These are phyloP conservation scores for Rhea pennata DNA, from an alignment of 2,113 vertebrate genomes.

Conservation along the genomic window DNA sequence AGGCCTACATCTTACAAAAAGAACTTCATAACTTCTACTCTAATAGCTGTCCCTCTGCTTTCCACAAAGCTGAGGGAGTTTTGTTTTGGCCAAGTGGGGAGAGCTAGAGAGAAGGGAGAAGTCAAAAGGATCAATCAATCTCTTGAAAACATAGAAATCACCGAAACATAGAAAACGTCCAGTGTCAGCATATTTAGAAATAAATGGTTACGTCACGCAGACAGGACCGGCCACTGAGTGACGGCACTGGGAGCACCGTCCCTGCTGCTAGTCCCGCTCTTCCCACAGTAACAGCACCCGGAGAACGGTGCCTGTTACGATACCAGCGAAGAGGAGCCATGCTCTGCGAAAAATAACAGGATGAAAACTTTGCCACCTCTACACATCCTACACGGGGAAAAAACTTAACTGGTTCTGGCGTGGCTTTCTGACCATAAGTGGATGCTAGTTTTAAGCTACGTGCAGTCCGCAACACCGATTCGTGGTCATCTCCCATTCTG, in stretches of 20 bases:
- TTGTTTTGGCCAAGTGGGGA: not conserved
- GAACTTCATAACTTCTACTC: not conserved
- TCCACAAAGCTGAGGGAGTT: not conserved
- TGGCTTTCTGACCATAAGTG: not conserved
- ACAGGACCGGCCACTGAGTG: not conserved
- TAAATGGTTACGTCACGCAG: not conserved
- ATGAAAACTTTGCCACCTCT: not conserved
- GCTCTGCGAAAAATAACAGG: not conserved
- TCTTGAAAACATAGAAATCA: not conserved
- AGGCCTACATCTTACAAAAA: not conserved
- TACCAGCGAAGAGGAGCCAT: not conserved
- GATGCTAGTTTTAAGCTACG: not conserved
- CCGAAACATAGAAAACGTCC: not conserved
- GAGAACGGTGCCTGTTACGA: not conserved
- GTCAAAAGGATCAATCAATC: not conserved
- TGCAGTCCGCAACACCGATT: not conserved
- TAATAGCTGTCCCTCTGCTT: not conserved
- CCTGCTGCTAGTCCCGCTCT: not conserved
- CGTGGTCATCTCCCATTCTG: not conserved
- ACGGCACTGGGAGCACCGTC: rapidly evolving
- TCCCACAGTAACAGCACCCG: not conserved
- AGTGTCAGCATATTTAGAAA: not conserved
- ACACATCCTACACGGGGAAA: not conserved
- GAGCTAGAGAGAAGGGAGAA: not conserved
- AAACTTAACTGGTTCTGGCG: not conserved